These are phyloP conservation scores for Linnaemya vulpina DNA, from an alignment of 2,888 invertebrate genomes.

Conservation along the genomic window DNA sequence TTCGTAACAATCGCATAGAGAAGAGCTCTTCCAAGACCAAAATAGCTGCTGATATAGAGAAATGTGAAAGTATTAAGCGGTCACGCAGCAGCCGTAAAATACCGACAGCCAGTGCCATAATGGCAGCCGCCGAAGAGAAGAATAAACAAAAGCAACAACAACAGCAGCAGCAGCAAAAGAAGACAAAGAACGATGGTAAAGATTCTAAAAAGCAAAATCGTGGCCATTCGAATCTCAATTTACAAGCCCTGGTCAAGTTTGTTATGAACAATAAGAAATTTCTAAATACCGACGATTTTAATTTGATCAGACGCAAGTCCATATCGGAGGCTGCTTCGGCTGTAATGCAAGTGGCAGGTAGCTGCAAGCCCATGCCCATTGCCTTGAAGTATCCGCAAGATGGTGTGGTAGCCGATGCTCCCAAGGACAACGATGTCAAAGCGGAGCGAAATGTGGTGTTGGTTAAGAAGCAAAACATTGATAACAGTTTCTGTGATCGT, in stretches of 20 bases:
- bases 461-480: conserved; percentile 76
- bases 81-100: conserved; percentile 77
- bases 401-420: conserved; percentile 73
- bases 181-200: conserved; percentile 68
- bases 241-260: conserved; percentile 80
- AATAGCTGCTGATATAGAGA: conserved; percentile 76
- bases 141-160: conserved; percentile 38
- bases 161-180: conserved; percentile 55
- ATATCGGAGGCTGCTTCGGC: conserved; percentile 77
- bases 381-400: conserved; percentile 75
- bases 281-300: conserved; percentile 78
- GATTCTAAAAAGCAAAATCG: conserved; percentile 72
- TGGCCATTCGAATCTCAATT: conserved; percentile 77
- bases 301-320: conserved; percentile 79
- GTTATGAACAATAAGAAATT: conserved; percentile 79
- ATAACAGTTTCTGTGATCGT: conserved; percentile 75
- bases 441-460: conserved; percentile 77
- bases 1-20: conserved; percentile 80
- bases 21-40: conserved; percentile 81
- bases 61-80: conserved; percentile 76
- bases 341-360: conserved; percentile 76
- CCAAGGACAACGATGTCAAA: conserved; percentile 75
- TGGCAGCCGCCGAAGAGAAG: conserved; percentile 58
- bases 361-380: conserved; percentile 76
- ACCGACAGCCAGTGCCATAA: conserved; percentile 74